phyloP scores from a whole-genome alignment of 2,888 invertebrate genomes.

The Glaucopsyche alexis region DNA sequence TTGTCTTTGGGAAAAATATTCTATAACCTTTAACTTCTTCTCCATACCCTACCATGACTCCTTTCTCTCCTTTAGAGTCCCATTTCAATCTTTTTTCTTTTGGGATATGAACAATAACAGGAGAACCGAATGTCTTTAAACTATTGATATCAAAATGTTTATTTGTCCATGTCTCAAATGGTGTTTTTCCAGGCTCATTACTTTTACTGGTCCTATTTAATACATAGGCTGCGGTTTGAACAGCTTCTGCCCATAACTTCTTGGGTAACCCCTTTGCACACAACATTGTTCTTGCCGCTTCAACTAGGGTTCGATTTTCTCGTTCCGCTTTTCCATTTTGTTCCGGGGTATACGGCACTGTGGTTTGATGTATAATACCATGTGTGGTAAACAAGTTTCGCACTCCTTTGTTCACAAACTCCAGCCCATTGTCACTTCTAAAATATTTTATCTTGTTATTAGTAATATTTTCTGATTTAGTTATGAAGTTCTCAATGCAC shows the following conservation, averaged over 20 bases:
- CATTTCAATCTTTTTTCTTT: constrained; percentile 39
- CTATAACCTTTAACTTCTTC: constrained; percentile 34
- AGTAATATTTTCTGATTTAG: constrained; percentile 42
- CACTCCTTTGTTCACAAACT: too few species aligned
- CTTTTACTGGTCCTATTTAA: constrained; percentile 30
- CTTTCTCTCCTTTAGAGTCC: constrained; percentile 40
- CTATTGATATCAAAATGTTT: not conserved
- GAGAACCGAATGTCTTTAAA: constrained; percentile 13
- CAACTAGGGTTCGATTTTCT: constrained; percentile 42
- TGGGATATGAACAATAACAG: constrained; percentile 32
- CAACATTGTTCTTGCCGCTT: constrained; percentile 43
- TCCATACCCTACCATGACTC: constrained; percentile 38
- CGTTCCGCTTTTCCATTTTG: constrained; percentile 53
- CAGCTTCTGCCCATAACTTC: constrained; percentile 35
- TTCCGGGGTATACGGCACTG: too few species aligned
- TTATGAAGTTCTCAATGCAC: constrained; percentile 38
- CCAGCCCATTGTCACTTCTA: constrained; percentile 23
- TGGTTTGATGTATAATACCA: not conserved
- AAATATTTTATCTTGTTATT: constrained; percentile 6
- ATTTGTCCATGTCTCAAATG: constrained; percentile 36
- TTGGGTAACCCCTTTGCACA: constrained; percentile 29
- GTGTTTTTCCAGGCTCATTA: constrained; percentile 29
- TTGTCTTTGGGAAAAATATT: constrained; percentile 31
- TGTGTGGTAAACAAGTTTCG: not conserved
- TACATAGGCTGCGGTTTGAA: constrained; percentile 34